Evolutionary conservation across 2,888 invertebrate species (phyloP).

Genomic region (Anoplius nigerrimus): DNA sequence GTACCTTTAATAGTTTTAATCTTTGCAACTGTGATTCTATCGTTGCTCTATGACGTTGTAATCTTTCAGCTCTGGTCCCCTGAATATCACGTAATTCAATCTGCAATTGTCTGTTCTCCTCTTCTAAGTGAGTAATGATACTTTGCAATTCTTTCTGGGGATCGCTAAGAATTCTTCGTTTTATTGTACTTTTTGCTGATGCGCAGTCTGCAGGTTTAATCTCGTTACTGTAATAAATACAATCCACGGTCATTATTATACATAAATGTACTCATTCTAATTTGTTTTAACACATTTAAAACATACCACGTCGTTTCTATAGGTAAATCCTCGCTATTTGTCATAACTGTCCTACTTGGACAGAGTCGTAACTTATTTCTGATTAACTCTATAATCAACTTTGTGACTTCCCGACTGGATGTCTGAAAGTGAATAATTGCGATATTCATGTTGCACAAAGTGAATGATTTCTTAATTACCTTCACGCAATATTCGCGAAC

Average conservation of each 20-base stretch:
- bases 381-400: slow-evolving; percentile 69
- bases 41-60: slow-evolving; percentile 80
- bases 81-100: slow-evolving; percentile 70
- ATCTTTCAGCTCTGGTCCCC: slow-evolving; percentile 69
- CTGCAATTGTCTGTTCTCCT: slow-evolving; percentile 78
- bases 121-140: slow-evolving; percentile 83
- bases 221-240: slow-evolving; percentile 56
- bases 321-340: slow-evolving; percentile 61
- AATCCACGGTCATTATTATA: background rate
- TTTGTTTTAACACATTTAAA: background rate
- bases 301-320: slow-evolving; percentile 35
- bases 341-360: slow-evolving; percentile 60
- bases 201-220: slow-evolving; percentile 61
- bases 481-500: slow-evolving; percentile 80
- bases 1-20: slow-evolving; percentile 81
- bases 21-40: slow-evolving; percentile 82
- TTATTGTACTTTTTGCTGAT: slow-evolving; percentile 65
- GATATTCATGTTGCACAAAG: background rate
- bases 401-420: slow-evolving; percentile 69
- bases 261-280: background rate
- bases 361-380: slow-evolving; percentile 71
- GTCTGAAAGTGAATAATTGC: slow-evolving; percentile 55
- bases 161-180: slow-evolving; percentile 72
- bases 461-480: slow-evolving; percentile 59
- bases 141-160: slow-evolving; percentile 81